Evolutionary conservation across 2,888 invertebrate genomes (phyloP).

Genomic region (Piscicola geometra): DNA sequence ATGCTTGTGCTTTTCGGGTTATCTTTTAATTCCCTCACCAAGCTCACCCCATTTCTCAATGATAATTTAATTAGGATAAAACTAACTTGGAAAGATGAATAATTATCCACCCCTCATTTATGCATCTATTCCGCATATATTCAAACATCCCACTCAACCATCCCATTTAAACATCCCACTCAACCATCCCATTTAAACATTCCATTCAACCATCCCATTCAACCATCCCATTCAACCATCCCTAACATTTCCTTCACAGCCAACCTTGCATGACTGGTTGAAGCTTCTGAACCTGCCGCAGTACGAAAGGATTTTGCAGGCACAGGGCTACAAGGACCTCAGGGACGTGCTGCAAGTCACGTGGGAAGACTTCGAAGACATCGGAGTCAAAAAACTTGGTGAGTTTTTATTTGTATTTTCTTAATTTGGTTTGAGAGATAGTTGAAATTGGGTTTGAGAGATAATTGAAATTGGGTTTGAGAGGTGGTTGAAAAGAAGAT

Average conservation of each 20-base stretch:
- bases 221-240: not conserved
- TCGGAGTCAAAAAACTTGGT: constrained; percentile 62
- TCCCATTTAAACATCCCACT: not conserved
- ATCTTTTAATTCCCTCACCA: not conserved
- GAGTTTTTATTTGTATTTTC: too few relatives aligned
- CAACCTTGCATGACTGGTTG: constrained; percentile 80
- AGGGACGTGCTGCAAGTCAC: constrained; percentile 89
- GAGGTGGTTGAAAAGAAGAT: too few relatives aligned
- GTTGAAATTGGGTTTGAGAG: too few relatives aligned
- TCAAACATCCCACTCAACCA: constrained; percentile 14
- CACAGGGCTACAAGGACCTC: constrained; percentile 88
- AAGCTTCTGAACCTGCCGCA: constrained; percentile 78
- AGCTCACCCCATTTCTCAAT: not conserved
- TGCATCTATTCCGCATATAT: too few relatives aligned
- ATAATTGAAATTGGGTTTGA: too few relatives aligned
- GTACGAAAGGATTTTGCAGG: constrained; percentile 80
- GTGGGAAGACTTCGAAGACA: constrained; percentile 98
- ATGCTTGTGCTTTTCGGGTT: not conserved
- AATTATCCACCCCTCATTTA: too few relatives aligned
- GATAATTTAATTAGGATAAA: too few relatives aligned
- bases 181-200: not conserved
- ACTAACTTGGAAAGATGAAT: too few relatives aligned
- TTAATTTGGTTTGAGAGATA: too few relatives aligned
- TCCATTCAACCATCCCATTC: not conserved
- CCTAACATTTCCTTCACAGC: constrained; percentile 15